Evolutionary conservation across 53 echinoderm and acorn worm species (phyloP).

Genomic region (Hippasteria phrygiana): DNA sequence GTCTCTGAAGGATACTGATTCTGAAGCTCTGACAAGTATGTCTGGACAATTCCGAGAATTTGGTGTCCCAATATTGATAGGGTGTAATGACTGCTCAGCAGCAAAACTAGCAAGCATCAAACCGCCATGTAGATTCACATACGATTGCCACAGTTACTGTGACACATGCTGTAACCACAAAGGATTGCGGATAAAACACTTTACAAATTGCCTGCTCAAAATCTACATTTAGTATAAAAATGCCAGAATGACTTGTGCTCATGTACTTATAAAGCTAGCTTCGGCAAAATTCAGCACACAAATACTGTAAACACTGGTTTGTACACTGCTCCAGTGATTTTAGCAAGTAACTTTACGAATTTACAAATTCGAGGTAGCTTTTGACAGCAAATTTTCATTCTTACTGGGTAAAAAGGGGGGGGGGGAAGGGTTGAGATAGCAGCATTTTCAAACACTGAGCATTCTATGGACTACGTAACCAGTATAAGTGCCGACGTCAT

Average conservation of each 20-base stretch:
- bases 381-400: slow-evolving; percentile 4
- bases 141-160: background rate
- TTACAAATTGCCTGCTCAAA: too few species aligned
- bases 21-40: background rate
- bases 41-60: too few species aligned
- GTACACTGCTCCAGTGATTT: background rate
- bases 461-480: background rate
- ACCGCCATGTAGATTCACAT: too few species aligned
- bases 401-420: background rate
- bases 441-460: background rate
- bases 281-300: background rate
- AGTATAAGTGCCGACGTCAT: background rate
- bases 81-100: too few species aligned
- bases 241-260: background rate
- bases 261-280: background rate
- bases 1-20: background rate
- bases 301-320: slow-evolving; percentile 1
- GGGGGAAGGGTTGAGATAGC: background rate
- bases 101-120: too few species aligned
- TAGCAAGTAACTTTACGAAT: background rate
- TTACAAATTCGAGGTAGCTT: slow-evolving; percentile 45
- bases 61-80: too few species aligned
- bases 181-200: too few species aligned
- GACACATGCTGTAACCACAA: background rate
- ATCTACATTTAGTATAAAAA: background rate